Conservation (phyloP, 2,888 invertebrate species). For the Heliconius hortense region DNA sequence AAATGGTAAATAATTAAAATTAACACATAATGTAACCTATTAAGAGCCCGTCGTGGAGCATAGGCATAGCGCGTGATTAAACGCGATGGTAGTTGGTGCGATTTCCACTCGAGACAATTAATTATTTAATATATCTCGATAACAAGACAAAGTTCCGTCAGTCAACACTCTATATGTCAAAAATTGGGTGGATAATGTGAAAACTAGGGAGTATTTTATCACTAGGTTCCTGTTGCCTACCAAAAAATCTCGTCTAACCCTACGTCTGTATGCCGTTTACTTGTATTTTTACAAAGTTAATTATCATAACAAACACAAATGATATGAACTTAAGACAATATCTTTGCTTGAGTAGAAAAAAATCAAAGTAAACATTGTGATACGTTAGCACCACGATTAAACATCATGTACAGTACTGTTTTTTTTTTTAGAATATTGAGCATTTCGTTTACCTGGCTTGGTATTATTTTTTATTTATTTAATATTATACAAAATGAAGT, state of each 20-base stretch:
- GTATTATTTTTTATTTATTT: background rate
- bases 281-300: background rate
- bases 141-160: too few relatives aligned
- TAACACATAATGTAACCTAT: background rate
- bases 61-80: too few relatives aligned
- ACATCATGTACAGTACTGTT: background rate
- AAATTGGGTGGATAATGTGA: too few relatives aligned
- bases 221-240: too few relatives aligned
- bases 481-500: background rate
- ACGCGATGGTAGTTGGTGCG: too few relatives aligned
- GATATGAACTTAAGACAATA: slow-evolving; percentile 7
- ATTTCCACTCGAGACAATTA: too few relatives aligned
- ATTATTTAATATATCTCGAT: too few relatives aligned
- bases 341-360: background rate
- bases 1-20: slow-evolving; percentile 11
- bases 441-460: background rate
- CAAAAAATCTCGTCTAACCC: background rate
- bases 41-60: too few relatives aligned
- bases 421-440: background rate
- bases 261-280: background rate
- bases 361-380: slow-evolving; percentile 1
- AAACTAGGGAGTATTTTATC: too few relatives aligned
- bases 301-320: slow-evolving; percentile 7
- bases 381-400: background rate
- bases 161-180: too few relatives aligned